These are phyloP conservation scores for Uria lomvia DNA, from an alignment of 2,113 vertebrate genomes.

Conservation along the genomic window DNA sequence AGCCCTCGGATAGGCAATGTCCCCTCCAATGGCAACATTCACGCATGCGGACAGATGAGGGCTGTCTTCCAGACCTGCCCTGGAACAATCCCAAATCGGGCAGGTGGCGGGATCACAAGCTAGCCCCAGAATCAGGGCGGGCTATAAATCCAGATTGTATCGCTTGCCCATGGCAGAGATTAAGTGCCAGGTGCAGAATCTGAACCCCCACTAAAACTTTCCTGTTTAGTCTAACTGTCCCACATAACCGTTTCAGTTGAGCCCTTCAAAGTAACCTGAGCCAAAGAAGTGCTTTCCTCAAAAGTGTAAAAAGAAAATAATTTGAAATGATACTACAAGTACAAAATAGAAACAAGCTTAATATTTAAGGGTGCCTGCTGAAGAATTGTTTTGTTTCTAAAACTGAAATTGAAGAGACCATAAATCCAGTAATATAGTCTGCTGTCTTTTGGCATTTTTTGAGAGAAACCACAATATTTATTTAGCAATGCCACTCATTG, in stretches of 20 bases:
- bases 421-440: neutral
- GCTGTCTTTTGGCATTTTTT: neutral
- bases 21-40: neutral
- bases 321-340: neutral
- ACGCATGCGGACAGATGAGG: rapidly evolving
- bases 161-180: neutral
- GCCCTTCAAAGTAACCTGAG: neutral
- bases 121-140: neutral
- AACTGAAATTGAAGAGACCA: neutral
- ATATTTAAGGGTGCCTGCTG: neutral
- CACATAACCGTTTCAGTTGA: neutral
- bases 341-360: neutral
- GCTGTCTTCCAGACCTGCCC: neutral
- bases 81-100: neutral
- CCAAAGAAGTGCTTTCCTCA: neutral
- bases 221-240: neutral
- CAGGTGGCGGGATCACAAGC: neutral
- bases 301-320: neutral
- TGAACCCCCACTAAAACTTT: neutral
- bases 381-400: neutral
- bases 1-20: neutral
- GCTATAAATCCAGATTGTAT: neutral
- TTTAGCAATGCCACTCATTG: neutral
- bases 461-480: neutral
- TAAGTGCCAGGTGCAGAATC: neutral